These are phyloP conservation scores for Etheostoma nigrum DNA, from an alignment of 2,797 vertebrate species.

Conservation along the genomic window DNA sequence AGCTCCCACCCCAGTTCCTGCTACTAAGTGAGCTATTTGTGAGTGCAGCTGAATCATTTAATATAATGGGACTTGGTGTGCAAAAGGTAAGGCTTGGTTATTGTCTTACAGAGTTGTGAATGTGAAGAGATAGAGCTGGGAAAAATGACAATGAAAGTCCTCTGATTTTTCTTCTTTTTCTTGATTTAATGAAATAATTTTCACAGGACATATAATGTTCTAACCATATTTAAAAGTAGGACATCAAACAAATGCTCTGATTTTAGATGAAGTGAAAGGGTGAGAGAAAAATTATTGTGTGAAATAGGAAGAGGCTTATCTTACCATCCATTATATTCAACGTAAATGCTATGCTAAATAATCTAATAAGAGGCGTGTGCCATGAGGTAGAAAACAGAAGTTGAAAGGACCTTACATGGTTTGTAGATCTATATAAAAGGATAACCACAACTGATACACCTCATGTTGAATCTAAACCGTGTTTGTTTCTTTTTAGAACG, in stretches of 20 bases:
- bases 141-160: constrained; percentile 16
- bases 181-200: constrained; percentile 28
- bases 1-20: constrained; percentile 60
- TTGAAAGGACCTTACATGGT: constrained; percentile 11
- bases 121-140: constrained; percentile 29
- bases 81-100: constrained; percentile 40
- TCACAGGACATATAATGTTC: neutral
- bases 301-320: constrained; percentile 25
- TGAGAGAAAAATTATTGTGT: constrained; percentile 1
- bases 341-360: neutral
- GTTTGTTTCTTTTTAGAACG: constrained; percentile 22
- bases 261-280: constrained; percentile 1
- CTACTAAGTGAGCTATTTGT: constrained; percentile 67
- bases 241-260: constrained; percentile 12
- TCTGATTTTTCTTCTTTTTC: constrained; percentile 21
- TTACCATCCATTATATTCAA: constrained; percentile 1
- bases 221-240: constrained; percentile 16
- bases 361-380: neutral
- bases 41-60: constrained; percentile 73
- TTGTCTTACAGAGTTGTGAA: constrained; percentile 43
- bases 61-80: constrained; percentile 51
- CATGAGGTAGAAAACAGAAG: neutral
- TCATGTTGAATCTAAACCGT: neutral
- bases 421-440: neutral
- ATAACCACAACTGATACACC: neutral